Percentiles rank a stretch among this genome's conserved stretches.
Evolutionary conservation across 2,797 vertebrate species (phyloP).

Genomic region (Enteromius trimaculatus): DNA sequence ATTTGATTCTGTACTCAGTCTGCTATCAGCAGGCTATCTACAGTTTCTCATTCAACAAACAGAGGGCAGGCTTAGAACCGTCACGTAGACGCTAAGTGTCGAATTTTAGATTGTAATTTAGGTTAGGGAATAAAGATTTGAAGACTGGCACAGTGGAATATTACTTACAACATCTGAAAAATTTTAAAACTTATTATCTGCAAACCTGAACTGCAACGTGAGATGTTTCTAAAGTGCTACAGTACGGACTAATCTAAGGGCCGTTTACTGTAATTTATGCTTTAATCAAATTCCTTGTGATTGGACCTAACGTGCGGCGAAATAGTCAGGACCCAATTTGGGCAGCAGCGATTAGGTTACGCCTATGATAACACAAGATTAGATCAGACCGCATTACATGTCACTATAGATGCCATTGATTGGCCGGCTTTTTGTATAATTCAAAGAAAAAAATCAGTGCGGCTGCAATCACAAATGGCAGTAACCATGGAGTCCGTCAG

Average conservation of each 20-base stretch:
- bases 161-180: not conserved
- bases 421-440: not conserved
- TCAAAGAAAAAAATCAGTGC: not conserved
- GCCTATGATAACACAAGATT: slow-evolving; percentile 10
- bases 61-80: no score
- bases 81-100: no score
- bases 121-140: not conserved
- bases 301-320: not conserved
- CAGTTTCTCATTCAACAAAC: no score
- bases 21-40: no score
- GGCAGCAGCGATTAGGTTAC: not conserved
- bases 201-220: not conserved
- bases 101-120: no score
- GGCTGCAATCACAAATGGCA: not conserved
- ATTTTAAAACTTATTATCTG: not conserved
- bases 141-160: not conserved
- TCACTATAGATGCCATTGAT: not conserved
- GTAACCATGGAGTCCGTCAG: not conserved
- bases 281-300: slow-evolving; percentile 11
- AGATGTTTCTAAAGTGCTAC: slow-evolving; percentile 14
- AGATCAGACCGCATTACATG: slow-evolving; percentile 17
- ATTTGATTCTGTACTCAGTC: no score
- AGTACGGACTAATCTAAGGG: not conserved
- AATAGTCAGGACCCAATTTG: slow-evolving; percentile 6
- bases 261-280: slow-evolving; percentile 8